Evolutionary conservation across 2,113 vertebrate genomes (phyloP).

Genomic region (Himantopus leucocephalus): DNA sequence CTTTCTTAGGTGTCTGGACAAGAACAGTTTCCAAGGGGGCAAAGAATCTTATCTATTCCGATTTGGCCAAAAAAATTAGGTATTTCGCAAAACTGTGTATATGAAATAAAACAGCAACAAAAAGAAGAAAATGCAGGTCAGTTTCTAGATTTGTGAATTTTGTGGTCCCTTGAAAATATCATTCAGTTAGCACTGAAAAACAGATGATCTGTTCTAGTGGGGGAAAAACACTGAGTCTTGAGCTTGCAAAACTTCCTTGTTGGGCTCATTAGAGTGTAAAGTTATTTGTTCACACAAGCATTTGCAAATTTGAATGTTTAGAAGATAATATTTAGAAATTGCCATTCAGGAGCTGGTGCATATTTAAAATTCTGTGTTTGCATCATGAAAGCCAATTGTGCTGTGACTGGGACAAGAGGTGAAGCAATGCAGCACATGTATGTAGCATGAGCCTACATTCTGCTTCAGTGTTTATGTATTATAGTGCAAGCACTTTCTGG

Average conservation of each 20-base stretch:
- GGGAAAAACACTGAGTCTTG: not conserved
- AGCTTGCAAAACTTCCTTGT: not conserved
- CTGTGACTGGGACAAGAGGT: not conserved
- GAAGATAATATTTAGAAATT: not conserved
- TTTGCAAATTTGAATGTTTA: not conserved
- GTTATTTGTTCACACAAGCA: not conserved
- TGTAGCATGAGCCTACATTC: not conserved
- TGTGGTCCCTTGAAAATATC: not conserved
- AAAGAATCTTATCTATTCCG: slow-evolving; percentile 84
- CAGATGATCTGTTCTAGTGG: not conserved
- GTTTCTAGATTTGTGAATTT: not conserved
- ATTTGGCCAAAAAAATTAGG: slow-evolving; percentile 91
- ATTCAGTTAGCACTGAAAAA: not conserved
- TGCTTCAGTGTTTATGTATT: not conserved
- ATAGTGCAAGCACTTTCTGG: not conserved
- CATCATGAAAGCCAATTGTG: not conserved
- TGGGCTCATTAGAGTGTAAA: not conserved
- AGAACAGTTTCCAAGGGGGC: slow-evolving; percentile 81
- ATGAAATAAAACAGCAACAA: slow-evolving; percentile 73
- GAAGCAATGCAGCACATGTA: not conserved
- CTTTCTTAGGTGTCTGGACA: slow-evolving; percentile 91
- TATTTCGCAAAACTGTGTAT: slow-evolving; percentile 88
- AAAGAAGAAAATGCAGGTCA: slow-evolving; percentile 75
- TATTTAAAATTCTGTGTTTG: not conserved
- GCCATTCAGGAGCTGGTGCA: not conserved